Evolutionary conservation across 2,113 vertebrate species (phyloP).

Genomic region (Myrmophylax atrothorax): DNA sequence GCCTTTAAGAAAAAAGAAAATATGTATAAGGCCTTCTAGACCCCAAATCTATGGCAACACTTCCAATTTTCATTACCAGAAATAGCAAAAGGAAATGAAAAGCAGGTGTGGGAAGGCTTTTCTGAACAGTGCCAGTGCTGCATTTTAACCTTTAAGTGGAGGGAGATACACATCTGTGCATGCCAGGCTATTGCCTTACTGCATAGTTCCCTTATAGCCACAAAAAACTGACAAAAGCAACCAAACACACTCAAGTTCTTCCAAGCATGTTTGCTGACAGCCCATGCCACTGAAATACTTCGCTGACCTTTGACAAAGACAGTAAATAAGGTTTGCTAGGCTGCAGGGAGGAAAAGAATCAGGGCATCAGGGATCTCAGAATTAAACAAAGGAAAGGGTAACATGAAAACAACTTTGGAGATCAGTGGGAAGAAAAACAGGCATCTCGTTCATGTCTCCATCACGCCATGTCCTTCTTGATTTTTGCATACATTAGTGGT

Average conservation of each 20-base stretch:
- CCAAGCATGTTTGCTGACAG: constrained; percentile 28
- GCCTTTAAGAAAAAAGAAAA: constrained; percentile 65
- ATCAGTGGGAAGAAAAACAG: constrained; percentile 2
- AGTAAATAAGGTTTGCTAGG: constrained; percentile 17
- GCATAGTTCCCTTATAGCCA: constrained; percentile 6
- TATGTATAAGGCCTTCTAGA: constrained; percentile 58
- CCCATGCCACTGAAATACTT: constrained; percentile 29
- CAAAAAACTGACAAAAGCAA: constrained; percentile 62
- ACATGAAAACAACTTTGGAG: constrained; percentile 18
- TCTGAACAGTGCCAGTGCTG: constrained; percentile 71
- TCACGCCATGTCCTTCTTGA: neutral
- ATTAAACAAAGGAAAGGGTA: constrained; percentile 37
- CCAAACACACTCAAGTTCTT: constrained; percentile 42
- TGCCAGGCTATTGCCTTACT: constrained; percentile 41
- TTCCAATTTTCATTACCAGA: constrained; percentile 78
- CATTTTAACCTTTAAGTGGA: constrained; percentile 62
- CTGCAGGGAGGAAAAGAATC: neutral
- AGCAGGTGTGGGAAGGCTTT: constrained; percentile 77
- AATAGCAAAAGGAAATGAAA: constrained; percentile 81
- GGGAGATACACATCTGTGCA: constrained; percentile 41
- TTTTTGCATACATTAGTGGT: neutral
- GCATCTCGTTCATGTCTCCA: neutral
- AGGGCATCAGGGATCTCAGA: neutral
- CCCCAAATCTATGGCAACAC: constrained; percentile 61
- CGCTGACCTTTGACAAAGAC: constrained; percentile 34